These are phyloP conservation scores for Neoseiulus cucumeris DNA, from an alignment of 1,140 invertebrate species.

Conservation along the genomic window DNA sequence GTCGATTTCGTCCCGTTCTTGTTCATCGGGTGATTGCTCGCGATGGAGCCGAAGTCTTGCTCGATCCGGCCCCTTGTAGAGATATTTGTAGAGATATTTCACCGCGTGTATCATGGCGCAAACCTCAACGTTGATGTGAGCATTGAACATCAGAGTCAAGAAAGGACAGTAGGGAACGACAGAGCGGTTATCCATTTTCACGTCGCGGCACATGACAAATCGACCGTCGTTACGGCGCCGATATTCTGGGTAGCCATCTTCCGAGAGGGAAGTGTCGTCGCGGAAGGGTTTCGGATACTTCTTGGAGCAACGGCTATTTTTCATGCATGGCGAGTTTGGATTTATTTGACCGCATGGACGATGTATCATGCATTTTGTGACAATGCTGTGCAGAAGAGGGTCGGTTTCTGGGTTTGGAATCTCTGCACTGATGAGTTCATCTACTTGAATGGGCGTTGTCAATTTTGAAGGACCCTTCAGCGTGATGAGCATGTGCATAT, in stretches of 20 bases:
- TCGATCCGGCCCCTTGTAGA: slow-evolving; percentile 25
- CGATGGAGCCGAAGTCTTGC: slow-evolving; percentile 13
- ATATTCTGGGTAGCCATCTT: slow-evolving; percentile 15
- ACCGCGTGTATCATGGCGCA: slow-evolving; percentile 21
- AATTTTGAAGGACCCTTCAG: slow-evolving; percentile 6
- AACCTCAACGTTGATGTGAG: slow-evolving; percentile 25
- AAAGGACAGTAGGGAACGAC: slow-evolving; percentile 25
- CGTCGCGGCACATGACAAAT: background rate
- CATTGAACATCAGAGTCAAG: slow-evolving; percentile 21
- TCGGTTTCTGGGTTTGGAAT: slow-evolving; percentile 31
- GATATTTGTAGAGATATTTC: slow-evolving; percentile 26
- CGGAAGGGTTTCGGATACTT: no score
- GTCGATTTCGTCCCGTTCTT: slow-evolving; percentile 18
- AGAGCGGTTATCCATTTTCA: slow-evolving; percentile 20
- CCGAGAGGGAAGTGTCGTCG: no score
- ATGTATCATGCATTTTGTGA: slow-evolving; percentile 28
- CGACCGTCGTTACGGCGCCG: slow-evolving; percentile 14
- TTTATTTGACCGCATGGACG: slow-evolving; percentile 20
- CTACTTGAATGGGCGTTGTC: slow-evolving; percentile 19
- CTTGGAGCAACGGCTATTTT: slow-evolving; percentile 11
- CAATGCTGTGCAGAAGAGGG: slow-evolving; percentile 24
- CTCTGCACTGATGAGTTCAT: slow-evolving; percentile 33
- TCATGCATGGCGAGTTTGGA: slow-evolving; percentile 20
- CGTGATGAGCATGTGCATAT: slow-evolving; percentile 24
- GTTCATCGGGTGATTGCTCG: background rate